Evolutionary conservation across 1,140 invertebrate species (phyloP).

Genomic region (Panulirus ornatus): DNA sequence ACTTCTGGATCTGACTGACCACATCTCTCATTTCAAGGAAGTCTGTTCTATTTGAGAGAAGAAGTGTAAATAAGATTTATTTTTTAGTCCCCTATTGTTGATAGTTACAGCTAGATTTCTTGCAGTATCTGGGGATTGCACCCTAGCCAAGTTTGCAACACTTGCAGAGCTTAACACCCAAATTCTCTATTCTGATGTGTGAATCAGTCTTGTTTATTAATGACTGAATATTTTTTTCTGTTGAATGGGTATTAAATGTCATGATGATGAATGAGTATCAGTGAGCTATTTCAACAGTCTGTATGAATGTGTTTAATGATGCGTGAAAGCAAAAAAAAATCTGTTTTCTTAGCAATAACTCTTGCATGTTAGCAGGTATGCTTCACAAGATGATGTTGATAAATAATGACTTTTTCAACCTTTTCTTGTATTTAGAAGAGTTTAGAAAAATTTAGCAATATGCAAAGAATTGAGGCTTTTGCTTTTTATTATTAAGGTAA

Average conservation of each 20-base stretch:
- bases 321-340: no score
- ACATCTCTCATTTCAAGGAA: slow-evolving; percentile 23
- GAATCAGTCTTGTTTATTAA: not conserved
- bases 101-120: slow-evolving; percentile 60
- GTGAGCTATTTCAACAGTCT: no score
- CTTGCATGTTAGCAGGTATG: no score
- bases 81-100: slow-evolving; percentile 70
- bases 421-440: no score
- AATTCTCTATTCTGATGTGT: not conserved
- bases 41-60: slow-evolving; percentile 49
- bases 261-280: no score
- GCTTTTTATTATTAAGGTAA: no score
- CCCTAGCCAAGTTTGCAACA: slow-evolving; percentile 37
- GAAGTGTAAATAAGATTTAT: slow-evolving; percentile 72
- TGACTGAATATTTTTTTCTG: not conserved
- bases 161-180: slow-evolving; percentile 59
- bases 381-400: no score
- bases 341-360: no score
- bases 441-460: not conserved
- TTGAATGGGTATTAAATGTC: no score
- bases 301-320: no score
- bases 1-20: slow-evolving; percentile 22
- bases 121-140: slow-evolving; percentile 35
- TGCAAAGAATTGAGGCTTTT: no score
- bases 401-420: no score